Conservation (phyloP, 2,113 vertebrate species). For the Grammomys surdaster region DNA sequence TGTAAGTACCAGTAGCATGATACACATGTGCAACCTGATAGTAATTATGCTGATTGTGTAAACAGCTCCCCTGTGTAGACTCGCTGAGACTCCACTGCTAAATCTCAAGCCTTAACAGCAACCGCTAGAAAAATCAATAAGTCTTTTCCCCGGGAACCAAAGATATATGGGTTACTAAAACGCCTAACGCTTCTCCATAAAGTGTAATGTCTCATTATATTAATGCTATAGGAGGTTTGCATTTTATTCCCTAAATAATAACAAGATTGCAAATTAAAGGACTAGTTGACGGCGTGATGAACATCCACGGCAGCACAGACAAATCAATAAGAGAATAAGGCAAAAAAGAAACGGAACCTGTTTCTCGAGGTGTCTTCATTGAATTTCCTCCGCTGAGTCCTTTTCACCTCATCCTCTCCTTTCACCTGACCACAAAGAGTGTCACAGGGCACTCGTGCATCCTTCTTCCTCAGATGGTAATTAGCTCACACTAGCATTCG, state of each 20-base stretch:
- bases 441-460: background rate
- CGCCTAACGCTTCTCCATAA: constrained; percentile 54
- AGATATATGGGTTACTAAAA: constrained; percentile 69
- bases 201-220: constrained; percentile 55
- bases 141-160: constrained; percentile 58
- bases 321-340: constrained; percentile 60
- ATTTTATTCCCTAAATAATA: constrained; percentile 71
- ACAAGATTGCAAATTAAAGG: constrained; percentile 61
- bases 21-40: constrained; percentile 8
- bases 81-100: constrained; percentile 2
- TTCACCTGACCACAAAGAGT: constrained; percentile 18
- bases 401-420: background rate
- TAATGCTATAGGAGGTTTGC: constrained; percentile 60
- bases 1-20: constrained; percentile 45
- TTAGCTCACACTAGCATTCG: constrained; percentile 39
- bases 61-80: constrained; percentile 57
- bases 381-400: constrained; percentile 46
- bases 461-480: constrained; percentile 45
- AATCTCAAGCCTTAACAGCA: constrained; percentile 58
- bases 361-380: constrained; percentile 13
- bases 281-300: constrained; percentile 59
- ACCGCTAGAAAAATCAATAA: constrained; percentile 71
- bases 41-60: constrained; percentile 41
- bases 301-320: constrained; percentile 24
- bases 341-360: constrained; percentile 44